A percentile compares a stretch with the other conserved stretches of the same genome.
Evolutionary conservation across 1,140 invertebrate genomes (phyloP).

Genomic region (Dendroctonus valens): DNA sequence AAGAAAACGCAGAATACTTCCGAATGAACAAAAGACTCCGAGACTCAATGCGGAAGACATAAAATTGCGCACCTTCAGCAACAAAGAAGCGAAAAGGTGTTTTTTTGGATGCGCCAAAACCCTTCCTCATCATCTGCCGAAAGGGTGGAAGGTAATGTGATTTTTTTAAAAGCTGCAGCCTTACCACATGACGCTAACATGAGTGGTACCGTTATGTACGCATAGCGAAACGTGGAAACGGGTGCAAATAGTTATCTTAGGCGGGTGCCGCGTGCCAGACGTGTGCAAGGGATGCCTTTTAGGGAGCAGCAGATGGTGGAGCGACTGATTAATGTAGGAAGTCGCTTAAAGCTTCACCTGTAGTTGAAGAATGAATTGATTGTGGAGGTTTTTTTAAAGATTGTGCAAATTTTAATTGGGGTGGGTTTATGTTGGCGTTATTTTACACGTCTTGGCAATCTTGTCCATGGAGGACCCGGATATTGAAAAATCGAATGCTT

Average conservation of each 20-base stretch:
- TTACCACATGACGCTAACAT: constrained; percentile 16
- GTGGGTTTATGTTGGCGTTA: no score
- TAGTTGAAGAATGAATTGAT: not conserved
- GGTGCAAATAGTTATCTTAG: constrained; percentile 22
- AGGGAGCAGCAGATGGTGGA: constrained; percentile 10
- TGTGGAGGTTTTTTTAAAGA: no score
- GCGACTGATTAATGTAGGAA: no score
- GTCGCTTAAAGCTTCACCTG: constrained; percentile 7
- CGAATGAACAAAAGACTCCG: no score
- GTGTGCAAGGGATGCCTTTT: constrained; percentile 7
- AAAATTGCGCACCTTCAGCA: not conserved
- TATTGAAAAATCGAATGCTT: no score
- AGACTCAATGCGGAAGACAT: no score
- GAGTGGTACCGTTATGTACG: constrained; percentile 17
- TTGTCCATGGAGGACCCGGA: no score
- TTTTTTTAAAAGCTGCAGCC: constrained; percentile 8
- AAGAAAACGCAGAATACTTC: no score
- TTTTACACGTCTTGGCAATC: no score
- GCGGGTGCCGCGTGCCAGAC: constrained; percentile 14
- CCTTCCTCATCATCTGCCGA: constrained; percentile 14
- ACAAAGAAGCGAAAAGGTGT: no score
- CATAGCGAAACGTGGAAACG: constrained; percentile 8
- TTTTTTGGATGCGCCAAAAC: not conserved
- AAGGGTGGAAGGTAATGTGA: constrained; percentile 16
- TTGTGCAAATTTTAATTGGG: no score